Conservation (phyloP, 2,797 vertebrate species). For the Argyrosomus regius region DNA sequence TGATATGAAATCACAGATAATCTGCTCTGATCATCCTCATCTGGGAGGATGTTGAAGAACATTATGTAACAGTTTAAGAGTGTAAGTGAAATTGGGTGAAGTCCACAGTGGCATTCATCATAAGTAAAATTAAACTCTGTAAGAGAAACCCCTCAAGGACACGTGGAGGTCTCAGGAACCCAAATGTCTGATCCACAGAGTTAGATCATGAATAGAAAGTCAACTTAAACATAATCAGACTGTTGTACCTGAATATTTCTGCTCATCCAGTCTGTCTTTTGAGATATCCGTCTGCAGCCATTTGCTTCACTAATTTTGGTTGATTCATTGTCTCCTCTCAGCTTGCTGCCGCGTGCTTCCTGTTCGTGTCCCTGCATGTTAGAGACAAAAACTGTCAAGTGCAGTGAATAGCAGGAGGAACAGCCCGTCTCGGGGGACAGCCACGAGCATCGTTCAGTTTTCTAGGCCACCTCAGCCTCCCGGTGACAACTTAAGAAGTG, state of each 20-base stretch:
- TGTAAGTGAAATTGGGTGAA: conserved; percentile 43
- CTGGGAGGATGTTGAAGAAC: conserved; percentile 17
- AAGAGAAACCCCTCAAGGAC: conserved; percentile 54
- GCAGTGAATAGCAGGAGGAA: conserved; percentile 56
- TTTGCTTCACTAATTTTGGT: conserved; percentile 10
- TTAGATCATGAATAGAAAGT: conserved; percentile 19
- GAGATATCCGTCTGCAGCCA: not conserved
- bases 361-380: conserved; percentile 19
- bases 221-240: conserved; percentile 16
- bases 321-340: not conserved
- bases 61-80: conserved; percentile 41
- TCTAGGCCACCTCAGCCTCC: conserved; percentile 76
- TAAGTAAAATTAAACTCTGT: conserved; percentile 38
- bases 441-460: conserved; percentile 58
- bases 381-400: conserved; percentile 60
- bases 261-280: not conserved
- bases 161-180: conserved; percentile 38
- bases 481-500: conserved; percentile 67
- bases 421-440: conserved; percentile 59
- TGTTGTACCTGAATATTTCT: not conserved
- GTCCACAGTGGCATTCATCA: conserved; percentile 36
- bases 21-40: conserved; percentile 1
- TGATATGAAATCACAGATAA: not conserved
- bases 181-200: not conserved
- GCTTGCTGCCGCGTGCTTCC: conserved; percentile 20